phyloP scores from a whole-genome alignment of 2,797 vertebrate species.

The Graptemys geographica region DNA sequence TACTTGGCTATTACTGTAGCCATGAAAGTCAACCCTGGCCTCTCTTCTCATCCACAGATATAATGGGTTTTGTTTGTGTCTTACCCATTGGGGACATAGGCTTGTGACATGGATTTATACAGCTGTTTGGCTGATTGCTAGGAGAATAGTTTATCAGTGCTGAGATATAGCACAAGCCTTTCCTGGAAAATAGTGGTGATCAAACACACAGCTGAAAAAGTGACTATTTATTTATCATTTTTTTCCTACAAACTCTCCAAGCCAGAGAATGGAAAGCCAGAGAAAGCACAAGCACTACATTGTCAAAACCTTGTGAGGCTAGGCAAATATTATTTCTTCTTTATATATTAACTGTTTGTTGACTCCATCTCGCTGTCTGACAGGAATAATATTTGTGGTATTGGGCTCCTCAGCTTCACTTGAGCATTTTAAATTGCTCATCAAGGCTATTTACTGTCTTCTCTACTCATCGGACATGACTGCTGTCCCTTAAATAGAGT shows the following conservation, averaged over 20 bases:
- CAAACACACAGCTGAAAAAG: background rate
- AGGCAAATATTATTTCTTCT: conserved; percentile 27
- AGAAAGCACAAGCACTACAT: conserved; percentile 17
- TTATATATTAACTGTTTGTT: conserved; percentile 22
- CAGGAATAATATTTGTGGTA: background rate
- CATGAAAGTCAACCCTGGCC: background rate
- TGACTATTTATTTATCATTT: conserved; percentile 44
- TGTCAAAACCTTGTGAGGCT: conserved; percentile 60
- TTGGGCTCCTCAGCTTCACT: conserved; percentile 19
- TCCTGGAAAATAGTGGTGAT: conserved; percentile 9
- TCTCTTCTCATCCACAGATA: background rate
- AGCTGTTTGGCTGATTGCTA: background rate
- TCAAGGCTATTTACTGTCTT: background rate
- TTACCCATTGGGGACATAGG: background rate
- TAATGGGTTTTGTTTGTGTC: background rate
- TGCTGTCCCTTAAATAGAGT: background rate
- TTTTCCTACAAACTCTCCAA: conserved; percentile 14
- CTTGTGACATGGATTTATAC: background rate
- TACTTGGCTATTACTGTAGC: conserved; percentile 7
- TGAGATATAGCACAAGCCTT: background rate
- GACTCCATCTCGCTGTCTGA: conserved; percentile 10
- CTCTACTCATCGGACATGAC: background rate
- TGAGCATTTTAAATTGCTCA: background rate
- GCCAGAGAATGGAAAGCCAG: conserved; percentile 25
- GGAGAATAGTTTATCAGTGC: accelerated